Conservation (phyloP, 2,888 invertebrate genomes). For the Acanthococcus lagerstroemiae region DNA sequence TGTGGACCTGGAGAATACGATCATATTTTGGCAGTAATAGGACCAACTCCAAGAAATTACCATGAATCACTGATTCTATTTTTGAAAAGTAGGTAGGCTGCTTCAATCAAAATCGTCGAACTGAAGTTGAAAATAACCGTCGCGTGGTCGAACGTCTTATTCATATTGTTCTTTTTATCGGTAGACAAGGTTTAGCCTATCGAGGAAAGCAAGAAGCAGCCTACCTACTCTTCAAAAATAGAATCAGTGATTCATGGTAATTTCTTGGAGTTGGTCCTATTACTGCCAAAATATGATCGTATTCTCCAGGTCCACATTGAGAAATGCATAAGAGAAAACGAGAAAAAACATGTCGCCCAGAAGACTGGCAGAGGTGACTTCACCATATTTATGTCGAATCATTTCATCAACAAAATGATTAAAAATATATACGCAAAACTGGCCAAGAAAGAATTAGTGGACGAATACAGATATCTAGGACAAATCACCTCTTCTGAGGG, state of each 20-base stretch:
- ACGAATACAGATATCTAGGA: too few relatives aligned
- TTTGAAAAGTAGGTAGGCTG: too few relatives aligned
- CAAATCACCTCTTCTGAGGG: too few relatives aligned
- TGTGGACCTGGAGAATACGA: too few relatives aligned
- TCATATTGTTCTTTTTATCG: constrained; percentile 18
- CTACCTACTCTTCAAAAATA: constrained; percentile 1
- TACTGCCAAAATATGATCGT: constrained; percentile 5
- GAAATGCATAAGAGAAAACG: neutral
- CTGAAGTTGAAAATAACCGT: neutral
- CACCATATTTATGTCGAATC: constrained; percentile 31
- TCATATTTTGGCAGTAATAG: too few relatives aligned
- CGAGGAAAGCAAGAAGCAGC: constrained; percentile 12
- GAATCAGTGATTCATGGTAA: constrained; percentile 7
- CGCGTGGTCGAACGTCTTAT: constrained; percentile 9
- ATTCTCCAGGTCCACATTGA: constrained; percentile 3
- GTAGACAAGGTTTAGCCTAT: constrained; percentile 13
- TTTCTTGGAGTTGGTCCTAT: constrained; percentile 20
- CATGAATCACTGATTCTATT: too few relatives aligned
- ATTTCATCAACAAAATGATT: constrained; percentile 31
- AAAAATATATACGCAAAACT: constrained; percentile 9
- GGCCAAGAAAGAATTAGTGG: too few relatives aligned
- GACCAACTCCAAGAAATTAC: too few relatives aligned
- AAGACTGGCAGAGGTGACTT: constrained; percentile 26
- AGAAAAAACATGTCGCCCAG: constrained; percentile 4
- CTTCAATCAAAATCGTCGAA: too few relatives aligned